Evolutionary conservation across 2,113 vertebrate genomes (phyloP).

Genomic region (Indri indri): DNA sequence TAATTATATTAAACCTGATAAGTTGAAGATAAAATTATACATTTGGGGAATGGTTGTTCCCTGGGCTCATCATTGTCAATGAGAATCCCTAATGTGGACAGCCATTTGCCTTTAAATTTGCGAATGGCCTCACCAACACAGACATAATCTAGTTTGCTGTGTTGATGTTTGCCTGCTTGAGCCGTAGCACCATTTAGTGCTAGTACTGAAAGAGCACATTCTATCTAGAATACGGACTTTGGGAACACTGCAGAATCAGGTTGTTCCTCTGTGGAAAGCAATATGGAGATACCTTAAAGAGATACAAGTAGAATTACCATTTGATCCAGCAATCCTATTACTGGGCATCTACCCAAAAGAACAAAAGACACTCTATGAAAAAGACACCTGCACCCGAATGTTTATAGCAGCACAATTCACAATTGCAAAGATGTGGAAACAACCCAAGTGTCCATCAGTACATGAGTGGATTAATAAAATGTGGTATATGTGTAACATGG

Average conservation of each 20-base stretch:
- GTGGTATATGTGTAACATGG: no score
- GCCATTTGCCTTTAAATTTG: constrained; percentile 27
- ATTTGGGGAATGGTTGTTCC: background rate
- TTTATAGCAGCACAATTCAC: no score
- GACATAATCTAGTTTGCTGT: background rate
- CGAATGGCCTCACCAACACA: constrained; percentile 1
- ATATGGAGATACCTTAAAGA: no score
- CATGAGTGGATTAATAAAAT: no score
- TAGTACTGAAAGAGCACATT: background rate
- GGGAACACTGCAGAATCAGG: background rate
- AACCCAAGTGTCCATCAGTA: no score
- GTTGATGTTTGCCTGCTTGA: background rate
- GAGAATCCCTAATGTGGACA: background rate
- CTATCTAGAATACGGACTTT: background rate
- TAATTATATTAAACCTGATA: background rate
- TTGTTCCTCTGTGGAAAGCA: background rate
- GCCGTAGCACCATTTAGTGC: background rate
- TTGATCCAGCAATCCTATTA: no score
- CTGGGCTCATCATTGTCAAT: background rate
- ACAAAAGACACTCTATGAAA: no score
- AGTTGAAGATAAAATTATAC: constrained; percentile 34
- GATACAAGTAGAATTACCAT: no score
- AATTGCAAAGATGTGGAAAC: no score
- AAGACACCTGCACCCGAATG: no score
- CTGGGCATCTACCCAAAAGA: no score